Conservation (phyloP, 1,140 invertebrate species). For the Drosophila melanica region DNA sequence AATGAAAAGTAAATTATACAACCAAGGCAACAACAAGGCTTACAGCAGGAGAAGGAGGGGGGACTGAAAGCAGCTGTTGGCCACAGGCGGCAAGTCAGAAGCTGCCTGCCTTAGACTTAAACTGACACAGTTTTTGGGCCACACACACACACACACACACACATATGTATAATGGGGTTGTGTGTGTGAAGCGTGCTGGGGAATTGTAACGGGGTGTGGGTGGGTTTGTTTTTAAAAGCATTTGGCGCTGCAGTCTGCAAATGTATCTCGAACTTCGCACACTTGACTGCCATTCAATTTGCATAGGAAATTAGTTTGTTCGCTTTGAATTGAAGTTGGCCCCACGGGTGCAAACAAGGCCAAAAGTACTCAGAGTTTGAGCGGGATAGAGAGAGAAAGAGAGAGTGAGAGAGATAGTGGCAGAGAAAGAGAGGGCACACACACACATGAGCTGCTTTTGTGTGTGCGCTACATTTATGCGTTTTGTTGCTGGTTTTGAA, state of each 20-base stretch:
- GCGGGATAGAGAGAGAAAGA: slow-evolving; percentile 3
- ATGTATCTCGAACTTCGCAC: slow-evolving; percentile 81
- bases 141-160: neutral
- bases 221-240: slow-evolving; percentile 75
- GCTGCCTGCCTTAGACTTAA: slow-evolving; percentile 29
- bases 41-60: neutral
- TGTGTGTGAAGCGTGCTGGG: neutral
- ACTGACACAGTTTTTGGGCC: slow-evolving; percentile 36
- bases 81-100: neutral
- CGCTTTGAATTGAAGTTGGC: slow-evolving; percentile 82
- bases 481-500: slow-evolving; percentile 66
- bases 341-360: slow-evolving; percentile 77
- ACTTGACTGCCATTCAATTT: slow-evolving; percentile 82
- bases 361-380: slow-evolving; percentile 55
- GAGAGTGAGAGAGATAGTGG: neutral
- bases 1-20: slow-evolving; percentile 79
- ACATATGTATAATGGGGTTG: neutral
- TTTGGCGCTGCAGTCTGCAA: slow-evolving; percentile 66
- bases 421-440: neutral
- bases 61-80: neutral
- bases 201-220: neutral
- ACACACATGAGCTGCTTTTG: slow-evolving; percentile 27
- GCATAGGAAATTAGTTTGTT: slow-evolving; percentile 82
- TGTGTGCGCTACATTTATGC: slow-evolving; percentile 65
- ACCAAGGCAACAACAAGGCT: slow-evolving; percentile 14